Evolutionary conservation across 2,797 vertebrate species (phyloP), one percentile per base, ranked within the genome.

Genomic region (Hemitrygon akajei): DNA sequence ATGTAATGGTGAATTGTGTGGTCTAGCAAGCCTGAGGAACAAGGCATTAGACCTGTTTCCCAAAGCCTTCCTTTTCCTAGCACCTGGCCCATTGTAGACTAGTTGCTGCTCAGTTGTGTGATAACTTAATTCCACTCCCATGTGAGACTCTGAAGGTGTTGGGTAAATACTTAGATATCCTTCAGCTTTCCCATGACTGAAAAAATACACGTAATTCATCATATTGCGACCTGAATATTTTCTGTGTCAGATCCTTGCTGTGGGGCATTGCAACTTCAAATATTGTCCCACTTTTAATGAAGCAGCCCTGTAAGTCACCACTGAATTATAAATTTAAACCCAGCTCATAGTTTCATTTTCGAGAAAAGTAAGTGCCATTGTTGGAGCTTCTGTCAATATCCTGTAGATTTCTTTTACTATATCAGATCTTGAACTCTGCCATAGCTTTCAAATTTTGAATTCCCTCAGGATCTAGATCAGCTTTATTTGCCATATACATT

Each of bases 191-290:
- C 16, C 20, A 20, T 89, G 30, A 60, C 30, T 86, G 27, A 86
- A 30, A 16, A 89, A 89, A 37, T 89, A 10, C 22, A n/a, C 22
- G 34, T 89, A 22, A 34, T 37, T 10, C 14, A 34, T 89, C 86
- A 89, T 30, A 20, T 9, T 16, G 60, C n/a, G n/a, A 69, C 86
- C 60, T 89, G 86, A 37, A 89, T 89, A 66, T 89, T 89, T 89
- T 69, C 86, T 89, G 86, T 34, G 86, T 34, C 86, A 89, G n/a
- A 10, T 22, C 14, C 60, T 66, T 20, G 58, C 86, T 89, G 60
- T 89, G 14, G 18, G 60, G 60, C 84, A 87, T 34, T 30, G 58
- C 7, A 18, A 69, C 86, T 89, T 18, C 10, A 22, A 66, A 37
- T 37, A 89, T 89, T 18, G 60, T 69, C 60, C 86, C 86, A 89